These are phyloP conservation scores for Hipposideros larvatus DNA, from an alignment of 2,797 vertebrate genomes.

Conservation along the genomic window DNA sequence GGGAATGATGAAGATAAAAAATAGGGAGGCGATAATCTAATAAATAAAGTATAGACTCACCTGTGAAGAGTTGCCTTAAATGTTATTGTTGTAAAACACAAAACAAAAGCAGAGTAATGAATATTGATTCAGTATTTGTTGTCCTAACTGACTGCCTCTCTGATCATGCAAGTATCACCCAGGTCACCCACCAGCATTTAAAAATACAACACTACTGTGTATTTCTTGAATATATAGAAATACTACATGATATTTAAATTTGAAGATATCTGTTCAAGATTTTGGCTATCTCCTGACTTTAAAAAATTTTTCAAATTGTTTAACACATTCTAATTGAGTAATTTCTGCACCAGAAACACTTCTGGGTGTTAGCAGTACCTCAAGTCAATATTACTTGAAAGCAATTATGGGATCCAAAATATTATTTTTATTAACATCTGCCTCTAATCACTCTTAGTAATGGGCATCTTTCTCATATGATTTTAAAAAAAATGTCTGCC, in stretches of 20 bases:
- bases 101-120: background rate
- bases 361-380: background rate
- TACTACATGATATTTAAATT: background rate
- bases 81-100: background rate
- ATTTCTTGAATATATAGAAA: background rate
- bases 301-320: background rate
- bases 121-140: background rate
- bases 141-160: background rate
- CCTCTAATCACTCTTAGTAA: background rate
- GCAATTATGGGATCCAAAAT: conserved; percentile 23
- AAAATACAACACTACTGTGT: background rate
- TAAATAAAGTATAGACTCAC: background rate
- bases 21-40: background rate
- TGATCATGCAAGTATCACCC: background rate
- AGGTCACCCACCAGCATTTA: background rate
- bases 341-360: background rate
- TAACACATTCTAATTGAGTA: background rate
- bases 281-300: background rate
- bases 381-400: background rate
- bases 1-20: background rate
- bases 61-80: background rate
- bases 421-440: background rate
- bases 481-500: conserved; percentile 56
- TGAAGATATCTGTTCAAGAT: background rate
- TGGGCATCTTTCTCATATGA: background rate